Evolutionary conservation across 2,888 invertebrate genomes (phyloP).

Genomic region (Dolomedes plantarius): DNA sequence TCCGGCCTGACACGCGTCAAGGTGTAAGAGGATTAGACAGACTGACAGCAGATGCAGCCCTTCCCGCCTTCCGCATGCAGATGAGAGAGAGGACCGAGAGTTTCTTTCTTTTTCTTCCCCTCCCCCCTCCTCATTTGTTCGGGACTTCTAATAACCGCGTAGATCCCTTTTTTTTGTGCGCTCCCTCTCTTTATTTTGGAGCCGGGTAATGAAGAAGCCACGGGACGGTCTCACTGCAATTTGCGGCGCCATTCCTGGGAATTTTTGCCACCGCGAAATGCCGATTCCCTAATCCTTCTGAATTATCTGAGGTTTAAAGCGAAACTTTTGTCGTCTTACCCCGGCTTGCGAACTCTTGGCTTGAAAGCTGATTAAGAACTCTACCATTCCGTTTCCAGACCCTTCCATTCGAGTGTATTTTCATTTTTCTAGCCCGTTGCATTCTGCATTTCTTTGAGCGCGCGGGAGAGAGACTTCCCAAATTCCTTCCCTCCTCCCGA

Average conservation of each 20-base stretch:
- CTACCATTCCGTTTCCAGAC: slow-evolving; percentile 19
- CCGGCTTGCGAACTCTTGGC: slow-evolving; percentile 33
- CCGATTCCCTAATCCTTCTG: slow-evolving; percentile 59
- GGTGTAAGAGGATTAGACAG: slow-evolving; percentile 72
- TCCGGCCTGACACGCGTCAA: slow-evolving; percentile 60
- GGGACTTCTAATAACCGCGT: slow-evolving; percentile 49
- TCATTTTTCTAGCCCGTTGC: slow-evolving; percentile 31
- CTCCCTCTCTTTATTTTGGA: slow-evolving; percentile 40
- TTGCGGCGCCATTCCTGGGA: slow-evolving; percentile 16
- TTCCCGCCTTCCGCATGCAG: slow-evolving; percentile 33
- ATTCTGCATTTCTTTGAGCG: slow-evolving; percentile 20
- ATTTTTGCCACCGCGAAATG: slow-evolving; percentile 37
- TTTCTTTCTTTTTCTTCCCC: slow-evolving; percentile 1
- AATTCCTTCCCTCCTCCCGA: slow-evolving; percentile 31
- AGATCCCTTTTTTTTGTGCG: not conserved
- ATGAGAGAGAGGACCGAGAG: slow-evolving; percentile 3
- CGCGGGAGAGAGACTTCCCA: not conserved
- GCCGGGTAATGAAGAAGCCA: slow-evolving; percentile 55
- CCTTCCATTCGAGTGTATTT: slow-evolving; percentile 30
- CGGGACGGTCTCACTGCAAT: slow-evolving; percentile 13
- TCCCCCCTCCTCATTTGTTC: slow-evolving; percentile 44
- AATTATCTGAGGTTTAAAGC: slow-evolving; percentile 68
- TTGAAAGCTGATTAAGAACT: slow-evolving; percentile 65
- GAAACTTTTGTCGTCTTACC: slow-evolving; percentile 52
- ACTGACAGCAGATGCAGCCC: slow-evolving; percentile 45